Evolutionary conservation across 2,888 invertebrate genomes (phyloP).

Genomic region (Onthophagus sagittarius): DNA sequence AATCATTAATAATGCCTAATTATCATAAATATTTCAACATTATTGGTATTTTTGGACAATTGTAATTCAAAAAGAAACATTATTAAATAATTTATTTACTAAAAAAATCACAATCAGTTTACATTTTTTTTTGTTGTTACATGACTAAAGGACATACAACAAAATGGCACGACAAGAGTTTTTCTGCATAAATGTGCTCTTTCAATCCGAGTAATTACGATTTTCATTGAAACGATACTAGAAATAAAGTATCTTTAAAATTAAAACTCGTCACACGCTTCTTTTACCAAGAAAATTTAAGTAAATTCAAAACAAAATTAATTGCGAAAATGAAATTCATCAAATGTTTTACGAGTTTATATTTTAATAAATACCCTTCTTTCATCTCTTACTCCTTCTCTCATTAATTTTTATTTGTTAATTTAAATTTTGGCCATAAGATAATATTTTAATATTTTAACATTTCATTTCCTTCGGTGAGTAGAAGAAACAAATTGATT

Average conservation of each 20-base stretch:
- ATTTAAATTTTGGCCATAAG: background rate
- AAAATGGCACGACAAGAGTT: constrained; percentile 6
- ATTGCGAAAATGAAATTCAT: background rate
- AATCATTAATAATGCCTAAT: too few species aligned
- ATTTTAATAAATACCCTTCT: background rate
- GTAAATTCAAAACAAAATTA: background rate
- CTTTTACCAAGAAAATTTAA: background rate
- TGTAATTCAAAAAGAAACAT: background rate
- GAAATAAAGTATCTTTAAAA: background rate
- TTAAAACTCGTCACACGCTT: background rate
- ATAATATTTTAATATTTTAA: background rate
- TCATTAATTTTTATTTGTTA: background rate
- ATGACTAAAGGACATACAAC: constrained; percentile 25
- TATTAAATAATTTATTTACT: constrained; percentile 32
- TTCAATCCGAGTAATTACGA: too few species aligned
- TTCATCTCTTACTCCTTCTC: background rate
- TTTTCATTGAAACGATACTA: background rate
- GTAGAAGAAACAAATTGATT: background rate
- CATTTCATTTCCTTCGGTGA: background rate
- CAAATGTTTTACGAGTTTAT: background rate
- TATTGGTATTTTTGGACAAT: too few species aligned
- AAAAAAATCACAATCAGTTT: constrained; percentile 36
- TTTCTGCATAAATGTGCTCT: constrained; percentile 10
- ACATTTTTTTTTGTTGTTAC: constrained; percentile 20
- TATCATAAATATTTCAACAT: too few species aligned